Percentiles rank a stretch among this genome's conserved stretches.
Conservation (phyloP, 2,888 invertebrate species). For the Netelia fuscicornis region DNA sequence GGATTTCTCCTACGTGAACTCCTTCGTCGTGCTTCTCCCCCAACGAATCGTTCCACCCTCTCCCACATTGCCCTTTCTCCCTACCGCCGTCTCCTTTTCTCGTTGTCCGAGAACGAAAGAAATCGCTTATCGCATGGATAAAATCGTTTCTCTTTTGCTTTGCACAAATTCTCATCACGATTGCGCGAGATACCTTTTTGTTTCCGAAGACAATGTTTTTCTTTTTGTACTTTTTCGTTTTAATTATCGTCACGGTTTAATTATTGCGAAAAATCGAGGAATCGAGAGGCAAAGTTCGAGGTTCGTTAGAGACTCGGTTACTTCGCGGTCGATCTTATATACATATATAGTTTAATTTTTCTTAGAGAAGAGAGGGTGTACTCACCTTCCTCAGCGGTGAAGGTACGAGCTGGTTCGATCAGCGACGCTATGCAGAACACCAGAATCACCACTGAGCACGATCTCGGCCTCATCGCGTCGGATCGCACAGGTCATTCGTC, state of each 20-base stretch:
- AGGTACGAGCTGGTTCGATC: constrained; percentile 77
- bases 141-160: constrained; percentile 11
- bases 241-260: background rate
- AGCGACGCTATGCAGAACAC: constrained; percentile 79
- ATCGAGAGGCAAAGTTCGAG: background rate
- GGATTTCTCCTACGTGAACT: constrained; percentile 29
- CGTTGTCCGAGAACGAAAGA: constrained; percentile 8
- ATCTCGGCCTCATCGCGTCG: constrained; percentile 83
- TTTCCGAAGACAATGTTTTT: background rate
- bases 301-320: background rate
- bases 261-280: background rate
- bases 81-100: background rate
- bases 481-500: constrained; percentile 80
- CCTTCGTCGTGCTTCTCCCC: constrained; percentile 33
- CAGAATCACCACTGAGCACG: constrained; percentile 79
- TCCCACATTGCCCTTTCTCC: background rate
- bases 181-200: background rate
- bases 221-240: background rate
- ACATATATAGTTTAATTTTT: background rate
- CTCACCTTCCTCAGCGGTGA: constrained; percentile 83
- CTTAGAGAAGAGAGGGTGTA: constrained; percentile 2
- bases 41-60: constrained; percentile 6
- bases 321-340: background rate
- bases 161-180: constrained; percentile 23
- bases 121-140: constrained; percentile 11